Evolutionary conservation across 2,797 vertebrate species (phyloP).

Genomic region (Lepidocolaptes lacrymiger): DNA sequence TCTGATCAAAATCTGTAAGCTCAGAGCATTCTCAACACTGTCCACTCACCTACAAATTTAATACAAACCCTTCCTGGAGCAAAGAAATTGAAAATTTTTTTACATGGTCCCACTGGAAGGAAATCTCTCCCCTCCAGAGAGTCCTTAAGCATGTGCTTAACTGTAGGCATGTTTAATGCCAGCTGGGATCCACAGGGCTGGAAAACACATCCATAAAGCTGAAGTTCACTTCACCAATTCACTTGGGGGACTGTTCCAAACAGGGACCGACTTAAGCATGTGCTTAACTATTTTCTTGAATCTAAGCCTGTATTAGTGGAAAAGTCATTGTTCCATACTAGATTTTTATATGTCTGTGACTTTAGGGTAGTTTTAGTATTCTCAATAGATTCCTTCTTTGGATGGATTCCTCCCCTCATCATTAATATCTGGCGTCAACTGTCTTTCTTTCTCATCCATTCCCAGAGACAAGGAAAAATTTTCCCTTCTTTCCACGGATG

Average conservation of each 20-base stretch:
- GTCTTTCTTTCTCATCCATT: slow-evolving; percentile 66
- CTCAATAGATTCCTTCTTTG: slow-evolving; percentile 37
- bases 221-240: neutral
- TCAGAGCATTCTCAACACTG: rapidly evolving
- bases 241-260: neutral
- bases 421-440: slow-evolving; percentile 64
- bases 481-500: slow-evolving; percentile 42
- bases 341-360: slow-evolving; percentile 57
- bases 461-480: slow-evolving; percentile 64
- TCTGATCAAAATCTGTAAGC: neutral
- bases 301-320: slow-evolving; percentile 39
- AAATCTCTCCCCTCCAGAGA: neutral
- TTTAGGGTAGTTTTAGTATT: slow-evolving; percentile 38
- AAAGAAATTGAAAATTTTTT: neutral
- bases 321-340: slow-evolving; percentile 1
- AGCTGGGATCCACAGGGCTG: neutral
- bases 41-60: neutral
- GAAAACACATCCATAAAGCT: neutral
- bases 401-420: slow-evolving; percentile 53
- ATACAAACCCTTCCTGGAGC: neutral
- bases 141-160: neutral
- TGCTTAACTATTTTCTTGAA: slow-evolving; percentile 50
- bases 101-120: neutral
- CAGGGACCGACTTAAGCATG: neutral
- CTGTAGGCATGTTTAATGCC: neutral